Evolutionary conservation across 2,797 vertebrate species (phyloP).

Genomic region (Gymnoscopelus microlampas): DNA sequence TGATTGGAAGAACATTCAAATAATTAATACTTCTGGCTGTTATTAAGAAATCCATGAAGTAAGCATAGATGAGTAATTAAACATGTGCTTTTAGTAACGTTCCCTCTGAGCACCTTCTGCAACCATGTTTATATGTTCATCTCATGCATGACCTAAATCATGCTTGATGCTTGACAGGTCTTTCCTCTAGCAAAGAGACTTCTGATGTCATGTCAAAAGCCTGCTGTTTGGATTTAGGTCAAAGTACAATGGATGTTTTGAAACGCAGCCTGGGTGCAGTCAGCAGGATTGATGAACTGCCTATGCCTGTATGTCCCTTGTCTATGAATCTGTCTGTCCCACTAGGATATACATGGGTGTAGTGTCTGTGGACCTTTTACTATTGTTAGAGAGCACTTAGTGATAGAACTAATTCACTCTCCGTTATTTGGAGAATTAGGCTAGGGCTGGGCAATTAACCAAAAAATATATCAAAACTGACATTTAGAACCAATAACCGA

Average conservation of each 20-base stretch:
- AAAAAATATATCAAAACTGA: no score
- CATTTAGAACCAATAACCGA: no score
- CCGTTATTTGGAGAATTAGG: no score
- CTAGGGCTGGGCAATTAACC: no score
- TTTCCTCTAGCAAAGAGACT: constrained; percentile 14
- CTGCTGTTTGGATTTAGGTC: constrained; percentile 58
- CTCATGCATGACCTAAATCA: no score
- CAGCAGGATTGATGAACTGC: constrained; percentile 48
- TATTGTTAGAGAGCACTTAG: no score
- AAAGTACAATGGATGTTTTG: constrained; percentile 64
- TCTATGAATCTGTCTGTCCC: constrained; percentile 24
- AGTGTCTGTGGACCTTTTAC: no score
- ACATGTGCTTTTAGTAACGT: background rate
- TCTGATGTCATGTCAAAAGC: constrained; percentile 38
- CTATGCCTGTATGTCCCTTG: constrained; percentile 16
- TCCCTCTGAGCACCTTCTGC: background rate
- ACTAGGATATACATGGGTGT: background rate
- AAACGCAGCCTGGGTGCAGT: constrained; percentile 52
- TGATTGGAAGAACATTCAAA: no score
- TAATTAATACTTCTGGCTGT: constrained; percentile 14
- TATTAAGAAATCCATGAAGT: background rate
- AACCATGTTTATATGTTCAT: background rate
- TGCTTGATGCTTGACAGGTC: constrained; percentile 14
- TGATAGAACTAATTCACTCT: no score
- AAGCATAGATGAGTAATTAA: constrained; percentile 4